Conservation (phyloP, 2,797 vertebrate genomes). For the Sebastiscus tertius region DNA sequence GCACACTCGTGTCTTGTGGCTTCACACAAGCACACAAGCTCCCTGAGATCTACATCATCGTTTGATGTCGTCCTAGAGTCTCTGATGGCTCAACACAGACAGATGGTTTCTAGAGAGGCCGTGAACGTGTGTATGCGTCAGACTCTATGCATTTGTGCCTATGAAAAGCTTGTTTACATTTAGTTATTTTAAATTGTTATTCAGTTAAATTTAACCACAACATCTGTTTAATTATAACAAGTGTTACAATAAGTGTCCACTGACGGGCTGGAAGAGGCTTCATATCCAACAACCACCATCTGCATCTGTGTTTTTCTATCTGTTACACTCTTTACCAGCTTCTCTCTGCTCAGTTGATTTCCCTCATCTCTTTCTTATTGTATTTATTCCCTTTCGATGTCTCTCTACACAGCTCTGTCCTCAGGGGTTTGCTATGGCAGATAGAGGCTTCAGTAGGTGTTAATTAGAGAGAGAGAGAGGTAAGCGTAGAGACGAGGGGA, state of each 20-base stretch:
- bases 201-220: slow-evolving; percentile 26
- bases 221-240: slow-evolving; percentile 31
- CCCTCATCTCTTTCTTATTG: slow-evolving; percentile 38
- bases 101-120: slow-evolving; percentile 57
- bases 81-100: slow-evolving; percentile 57
- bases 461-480: slow-evolving; percentile 70
- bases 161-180: slow-evolving; percentile 25
- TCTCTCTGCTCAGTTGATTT: slow-evolving; percentile 35
- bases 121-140: slow-evolving; percentile 12
- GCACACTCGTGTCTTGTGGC: slow-evolving; percentile 23
- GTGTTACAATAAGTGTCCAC: background rate
- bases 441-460: slow-evolving; percentile 69
- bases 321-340: slow-evolving; percentile 15
- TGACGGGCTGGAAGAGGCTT: background rate
- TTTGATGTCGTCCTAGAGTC: slow-evolving; percentile 65
- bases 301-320: slow-evolving; percentile 21
- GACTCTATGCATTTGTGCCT: background rate
- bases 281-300: slow-evolving; percentile 8
- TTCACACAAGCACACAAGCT: slow-evolving; percentile 25
- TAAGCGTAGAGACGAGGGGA: slow-evolving; percentile 55
- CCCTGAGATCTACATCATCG: slow-evolving; percentile 33
- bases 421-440: slow-evolving; percentile 58
- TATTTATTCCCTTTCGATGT: slow-evolving; percentile 51
- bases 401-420: slow-evolving; percentile 51
- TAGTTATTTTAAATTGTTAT: slow-evolving; percentile 5